Conservation (phyloP, 1,140 invertebrate genomes). For the Dreissena rostriformis region DNA sequence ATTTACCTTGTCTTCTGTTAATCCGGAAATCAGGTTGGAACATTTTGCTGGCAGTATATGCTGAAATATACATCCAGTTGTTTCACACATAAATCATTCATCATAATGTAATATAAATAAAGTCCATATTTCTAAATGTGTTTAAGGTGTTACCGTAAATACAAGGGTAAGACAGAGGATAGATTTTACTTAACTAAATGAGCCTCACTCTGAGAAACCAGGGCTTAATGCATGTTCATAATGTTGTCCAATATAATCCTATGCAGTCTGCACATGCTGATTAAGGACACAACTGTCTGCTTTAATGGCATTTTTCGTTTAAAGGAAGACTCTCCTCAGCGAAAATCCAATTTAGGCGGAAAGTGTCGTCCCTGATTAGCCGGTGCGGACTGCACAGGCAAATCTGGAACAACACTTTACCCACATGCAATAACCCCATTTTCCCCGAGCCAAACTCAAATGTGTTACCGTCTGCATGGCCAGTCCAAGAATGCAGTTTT, state of each 20-base stretch:
- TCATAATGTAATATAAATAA: no score
- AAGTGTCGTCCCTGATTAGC: not conserved
- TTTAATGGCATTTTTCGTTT: not conserved
- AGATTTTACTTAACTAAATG: no score
- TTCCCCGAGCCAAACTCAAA: not conserved
- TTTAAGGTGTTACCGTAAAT: no score
- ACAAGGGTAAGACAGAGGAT: no score
- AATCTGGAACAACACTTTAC: not conserved
- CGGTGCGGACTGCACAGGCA: not conserved
- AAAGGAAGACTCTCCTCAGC: not conserved
- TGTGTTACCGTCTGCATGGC: constrained; percentile 34
- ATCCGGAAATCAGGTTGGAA: constrained; percentile 33
- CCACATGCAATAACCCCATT: not conserved
- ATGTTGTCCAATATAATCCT: no score
- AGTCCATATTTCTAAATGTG: no score
- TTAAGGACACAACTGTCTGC: not conserved
- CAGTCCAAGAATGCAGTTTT: constrained; percentile 30
- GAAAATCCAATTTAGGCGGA: not conserved
- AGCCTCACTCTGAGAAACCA: no score
- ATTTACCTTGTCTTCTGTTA: constrained; percentile 17
- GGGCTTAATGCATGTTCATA: no score
- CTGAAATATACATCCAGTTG: constrained; percentile 14
- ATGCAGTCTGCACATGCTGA: no score
- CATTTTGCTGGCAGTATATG: constrained; percentile 19
- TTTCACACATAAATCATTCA: not conserved